Percentiles rank a stretch among this genome's conserved stretches.
These are phyloP conservation scores for Charina bottae DNA, from an alignment of 2,113 vertebrate species.

Conservation along the genomic window DNA sequence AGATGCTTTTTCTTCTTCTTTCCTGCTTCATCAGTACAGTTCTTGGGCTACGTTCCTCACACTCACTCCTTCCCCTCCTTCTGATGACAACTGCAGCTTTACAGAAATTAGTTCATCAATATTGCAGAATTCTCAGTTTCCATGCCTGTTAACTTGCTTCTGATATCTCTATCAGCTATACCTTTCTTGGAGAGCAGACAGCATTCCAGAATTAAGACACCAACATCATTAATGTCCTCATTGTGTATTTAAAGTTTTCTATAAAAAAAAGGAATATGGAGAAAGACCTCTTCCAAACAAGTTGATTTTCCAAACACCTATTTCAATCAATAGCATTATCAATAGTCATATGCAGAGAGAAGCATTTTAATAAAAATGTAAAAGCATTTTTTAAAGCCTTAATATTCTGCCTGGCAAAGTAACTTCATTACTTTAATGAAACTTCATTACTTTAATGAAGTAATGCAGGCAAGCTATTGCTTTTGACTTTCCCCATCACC, in stretches of 20 bases:
- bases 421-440: not conserved
- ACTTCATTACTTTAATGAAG: slow-evolving; percentile 10
- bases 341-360: not conserved
- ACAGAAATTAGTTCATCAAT: not conserved
- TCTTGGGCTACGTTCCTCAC: not conserved
- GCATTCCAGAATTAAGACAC: not conserved
- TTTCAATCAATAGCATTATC: not conserved
- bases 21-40: not conserved
- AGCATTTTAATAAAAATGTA: not conserved
- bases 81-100: not conserved
- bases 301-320: not conserved
- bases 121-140: not conserved
- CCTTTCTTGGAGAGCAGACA: not conserved
- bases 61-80: not conserved
- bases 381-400: not conserved
- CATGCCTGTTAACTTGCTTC: not conserved
- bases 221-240: not conserved
- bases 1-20: not conserved
- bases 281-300: not conserved
- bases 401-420: not conserved
- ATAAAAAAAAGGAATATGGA: not conserved
- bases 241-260: not conserved
- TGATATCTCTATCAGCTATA: not conserved
- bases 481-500: not conserved
- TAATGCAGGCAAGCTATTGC: not conserved